These are phyloP conservation scores for Drosophila neocordata DNA, from an alignment of 1,140 invertebrate genomes.

Conservation along the genomic window DNA sequence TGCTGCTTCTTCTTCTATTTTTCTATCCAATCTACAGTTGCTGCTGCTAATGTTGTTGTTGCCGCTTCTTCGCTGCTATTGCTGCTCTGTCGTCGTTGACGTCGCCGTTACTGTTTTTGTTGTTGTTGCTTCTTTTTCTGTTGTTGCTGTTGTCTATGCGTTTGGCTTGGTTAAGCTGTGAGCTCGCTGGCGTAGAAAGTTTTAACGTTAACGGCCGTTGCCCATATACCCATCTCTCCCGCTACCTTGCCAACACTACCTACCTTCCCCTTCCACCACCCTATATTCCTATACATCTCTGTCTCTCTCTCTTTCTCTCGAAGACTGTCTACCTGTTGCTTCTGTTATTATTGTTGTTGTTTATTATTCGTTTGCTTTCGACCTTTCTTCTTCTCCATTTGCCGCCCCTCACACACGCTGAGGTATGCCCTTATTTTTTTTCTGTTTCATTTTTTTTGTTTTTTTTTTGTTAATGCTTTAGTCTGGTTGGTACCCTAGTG, in stretches of 20 bases:
- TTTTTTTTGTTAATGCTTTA: constrained; percentile 52
- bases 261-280: no score
- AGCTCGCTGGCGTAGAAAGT: constrained; percentile 70
- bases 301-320: background rate
- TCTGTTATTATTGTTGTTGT: constrained; percentile 26
- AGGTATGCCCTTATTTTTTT: constrained; percentile 72
- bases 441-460: constrained; percentile 64
- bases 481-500: constrained; percentile 62
- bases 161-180: constrained; percentile 74
- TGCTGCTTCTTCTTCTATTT: constrained; percentile 40
- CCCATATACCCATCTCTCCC: constrained; percentile 22
- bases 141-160: constrained; percentile 29
- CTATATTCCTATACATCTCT: no score
- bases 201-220: constrained; percentile 66
- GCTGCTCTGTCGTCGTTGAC: constrained; percentile 1
- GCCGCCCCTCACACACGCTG: constrained; percentile 46
- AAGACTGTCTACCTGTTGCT: constrained; percentile 11
- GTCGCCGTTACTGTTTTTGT: background rate
- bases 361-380: constrained; percentile 68
- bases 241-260: background rate
- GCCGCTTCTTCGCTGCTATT: constrained; percentile 14
- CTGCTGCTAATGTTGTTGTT: constrained; percentile 14
- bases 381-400: constrained; percentile 69
- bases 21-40: constrained; percentile 16
- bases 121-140: background rate